Conservation (phyloP, 2,113 vertebrate species). For the Naja naja region DNA sequence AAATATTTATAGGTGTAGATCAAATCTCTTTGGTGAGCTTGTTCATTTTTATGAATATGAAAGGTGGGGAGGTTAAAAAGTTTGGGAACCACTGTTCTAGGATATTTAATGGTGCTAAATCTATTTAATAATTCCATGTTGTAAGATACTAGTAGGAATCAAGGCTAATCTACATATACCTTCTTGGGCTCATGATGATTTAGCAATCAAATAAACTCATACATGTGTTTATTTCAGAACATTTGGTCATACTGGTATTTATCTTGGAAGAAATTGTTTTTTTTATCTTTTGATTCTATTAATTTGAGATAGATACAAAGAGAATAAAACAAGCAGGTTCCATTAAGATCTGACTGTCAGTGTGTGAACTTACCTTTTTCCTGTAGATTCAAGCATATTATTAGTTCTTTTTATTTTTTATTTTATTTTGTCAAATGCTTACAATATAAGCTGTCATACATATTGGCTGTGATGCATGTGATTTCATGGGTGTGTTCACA, state of each 20-base stretch:
- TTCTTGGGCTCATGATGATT: neutral
- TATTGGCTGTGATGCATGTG: neutral
- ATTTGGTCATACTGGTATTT: neutral
- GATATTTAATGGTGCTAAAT: neutral
- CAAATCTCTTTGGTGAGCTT: neutral
- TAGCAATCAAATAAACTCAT: neutral
- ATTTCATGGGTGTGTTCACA: neutral
- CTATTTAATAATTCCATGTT: neutral
- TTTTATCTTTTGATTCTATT: neutral
- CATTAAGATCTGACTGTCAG: neutral
- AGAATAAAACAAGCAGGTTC: neutral
- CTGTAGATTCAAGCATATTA: neutral
- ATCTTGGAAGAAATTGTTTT: neutral
- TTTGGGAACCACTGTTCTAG: neutral
- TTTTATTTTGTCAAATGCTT: too few relatives aligned
- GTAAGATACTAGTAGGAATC: neutral
- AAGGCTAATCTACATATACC: neutral
- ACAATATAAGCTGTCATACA: neutral
- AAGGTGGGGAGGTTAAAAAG: neutral
- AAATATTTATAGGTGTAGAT: neutral
- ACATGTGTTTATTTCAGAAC: neutral
- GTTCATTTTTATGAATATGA: neutral
- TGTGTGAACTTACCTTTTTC: neutral
- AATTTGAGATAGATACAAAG: neutral
- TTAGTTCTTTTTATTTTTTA: neutral